Evolutionary conservation across 2,797 vertebrate genomes (phyloP).

Genomic region (Peromyscus eremicus): DNA sequence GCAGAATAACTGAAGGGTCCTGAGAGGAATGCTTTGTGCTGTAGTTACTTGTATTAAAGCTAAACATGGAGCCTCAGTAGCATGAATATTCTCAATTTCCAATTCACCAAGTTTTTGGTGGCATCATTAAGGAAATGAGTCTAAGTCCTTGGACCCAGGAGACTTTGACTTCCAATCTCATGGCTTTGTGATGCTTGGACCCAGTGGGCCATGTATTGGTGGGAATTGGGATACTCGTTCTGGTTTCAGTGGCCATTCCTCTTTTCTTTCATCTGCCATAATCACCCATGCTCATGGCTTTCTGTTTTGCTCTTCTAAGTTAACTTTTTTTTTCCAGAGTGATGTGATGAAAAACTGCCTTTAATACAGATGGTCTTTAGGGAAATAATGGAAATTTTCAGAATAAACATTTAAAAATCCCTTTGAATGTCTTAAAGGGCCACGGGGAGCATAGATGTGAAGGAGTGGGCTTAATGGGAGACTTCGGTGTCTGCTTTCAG

Average conservation of each 20-base stretch:
- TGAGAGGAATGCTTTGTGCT: constrained; percentile 44
- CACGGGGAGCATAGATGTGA: neutral
- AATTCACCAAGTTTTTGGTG: constrained; percentile 32
- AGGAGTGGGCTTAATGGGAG: neutral
- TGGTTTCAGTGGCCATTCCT: neutral
- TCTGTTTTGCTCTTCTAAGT: constrained; percentile 49
- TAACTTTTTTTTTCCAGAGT: constrained; percentile 44
- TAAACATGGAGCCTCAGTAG: constrained; percentile 35
- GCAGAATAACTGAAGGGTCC: constrained; percentile 40
- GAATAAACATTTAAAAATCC: constrained; percentile 51
- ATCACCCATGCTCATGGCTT: constrained; percentile 46
- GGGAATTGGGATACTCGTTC: neutral
- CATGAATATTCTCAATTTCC: constrained; percentile 40
- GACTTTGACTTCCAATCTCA: constrained; percentile 41
- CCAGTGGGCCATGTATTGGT: neutral
- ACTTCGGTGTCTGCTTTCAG: constrained; percentile 39
- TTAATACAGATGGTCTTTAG: constrained; percentile 48
- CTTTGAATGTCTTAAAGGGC: constrained; percentile 58
- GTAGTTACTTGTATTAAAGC: constrained; percentile 40
- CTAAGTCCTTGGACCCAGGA: neutral
- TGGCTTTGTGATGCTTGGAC: constrained; percentile 46
- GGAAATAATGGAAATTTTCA: constrained; percentile 49
- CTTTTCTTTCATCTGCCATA: constrained; percentile 39
- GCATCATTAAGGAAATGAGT: constrained; percentile 66
- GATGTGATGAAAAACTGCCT: constrained; percentile 51